Evolutionary conservation across 1,140 invertebrate genomes (phyloP).

Genomic region (Lamellibrachia luymesi): DNA sequence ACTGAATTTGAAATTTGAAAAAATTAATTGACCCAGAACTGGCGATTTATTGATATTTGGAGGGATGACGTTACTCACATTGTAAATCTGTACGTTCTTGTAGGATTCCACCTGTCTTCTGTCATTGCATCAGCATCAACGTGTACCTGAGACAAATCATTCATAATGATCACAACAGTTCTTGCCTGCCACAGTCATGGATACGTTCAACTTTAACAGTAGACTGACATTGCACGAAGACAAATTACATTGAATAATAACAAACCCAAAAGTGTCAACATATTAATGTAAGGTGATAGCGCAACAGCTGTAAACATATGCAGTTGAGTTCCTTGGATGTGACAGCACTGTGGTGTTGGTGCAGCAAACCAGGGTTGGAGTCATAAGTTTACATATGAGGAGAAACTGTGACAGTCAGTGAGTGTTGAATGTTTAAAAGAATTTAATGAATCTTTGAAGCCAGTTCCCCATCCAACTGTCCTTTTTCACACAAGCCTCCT

Average conservation of each 20-base stretch:
- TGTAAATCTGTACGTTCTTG: slow-evolving; percentile 28
- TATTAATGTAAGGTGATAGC: not conserved
- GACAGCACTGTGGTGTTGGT: not conserved
- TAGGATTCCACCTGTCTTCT: slow-evolving; percentile 44
- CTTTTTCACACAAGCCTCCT: no score
- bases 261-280: not conserved
- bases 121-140: slow-evolving; percentile 42
- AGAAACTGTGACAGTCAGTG: no score
- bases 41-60: not conserved
- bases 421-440: no score
- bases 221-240: not conserved
- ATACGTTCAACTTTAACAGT: not conserved
- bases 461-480: no score
- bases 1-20: no score
- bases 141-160: slow-evolving; percentile 38
- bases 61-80: slow-evolving; percentile 33
- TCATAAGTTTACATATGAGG: no score
- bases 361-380: no score
- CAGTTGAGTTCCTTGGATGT: not conserved
- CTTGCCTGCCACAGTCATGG: not conserved
- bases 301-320: not conserved
- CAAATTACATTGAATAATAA: not conserved
- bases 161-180: not conserved
- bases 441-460: no score
- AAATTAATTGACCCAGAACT: not conserved